phyloP scores from a whole-genome alignment of 2,113 vertebrate genomes.

The Dunckerocampus dactyliophorus region DNA sequence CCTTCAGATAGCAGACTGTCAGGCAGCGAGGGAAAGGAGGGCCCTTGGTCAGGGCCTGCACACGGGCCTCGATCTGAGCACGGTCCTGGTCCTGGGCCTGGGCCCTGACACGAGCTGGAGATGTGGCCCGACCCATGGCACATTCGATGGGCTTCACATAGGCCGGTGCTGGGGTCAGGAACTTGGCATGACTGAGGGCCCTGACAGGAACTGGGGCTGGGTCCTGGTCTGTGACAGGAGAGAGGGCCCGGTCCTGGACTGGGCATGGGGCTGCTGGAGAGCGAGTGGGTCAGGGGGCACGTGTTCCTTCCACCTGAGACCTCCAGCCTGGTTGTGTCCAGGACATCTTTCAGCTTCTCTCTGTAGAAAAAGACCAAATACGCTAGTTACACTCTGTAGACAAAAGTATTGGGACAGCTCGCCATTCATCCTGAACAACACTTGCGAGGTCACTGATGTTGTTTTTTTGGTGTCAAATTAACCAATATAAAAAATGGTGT shows the following conservation, averaged over 20 bases:
- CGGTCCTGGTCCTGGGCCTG: slow-evolving; percentile 22
- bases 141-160: slow-evolving; percentile 45
- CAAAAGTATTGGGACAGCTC: no score
- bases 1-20: slow-evolving; percentile 63
- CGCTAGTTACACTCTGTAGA: background rate
- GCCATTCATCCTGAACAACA: no score
- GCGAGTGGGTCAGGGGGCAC: slow-evolving; percentile 64
- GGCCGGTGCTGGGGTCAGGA: slow-evolving; percentile 31
- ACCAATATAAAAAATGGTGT: no score
- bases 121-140: slow-evolving; percentile 50
- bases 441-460: no score
- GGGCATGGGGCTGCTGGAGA: slow-evolving; percentile 64
- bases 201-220: slow-evolving; percentile 53
- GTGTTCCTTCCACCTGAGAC: slow-evolving; percentile 66
- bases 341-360: slow-evolving; percentile 89
- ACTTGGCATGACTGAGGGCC: slow-evolving; percentile 49
- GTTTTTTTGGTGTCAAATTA: no score
- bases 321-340: slow-evolving; percentile 77
- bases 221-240: slow-evolving; percentile 48
- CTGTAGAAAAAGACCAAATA: slow-evolving; percentile 52
- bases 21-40: slow-evolving; percentile 54
- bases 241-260: slow-evolving; percentile 39
- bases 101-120: slow-evolving; percentile 45
- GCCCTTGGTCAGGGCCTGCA: slow-evolving; percentile 47
- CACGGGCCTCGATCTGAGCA: slow-evolving; percentile 22